Evolutionary conservation across 2,113 vertebrate genomes (phyloP).

Genomic region (Dasyornis broadbenti): DNA sequence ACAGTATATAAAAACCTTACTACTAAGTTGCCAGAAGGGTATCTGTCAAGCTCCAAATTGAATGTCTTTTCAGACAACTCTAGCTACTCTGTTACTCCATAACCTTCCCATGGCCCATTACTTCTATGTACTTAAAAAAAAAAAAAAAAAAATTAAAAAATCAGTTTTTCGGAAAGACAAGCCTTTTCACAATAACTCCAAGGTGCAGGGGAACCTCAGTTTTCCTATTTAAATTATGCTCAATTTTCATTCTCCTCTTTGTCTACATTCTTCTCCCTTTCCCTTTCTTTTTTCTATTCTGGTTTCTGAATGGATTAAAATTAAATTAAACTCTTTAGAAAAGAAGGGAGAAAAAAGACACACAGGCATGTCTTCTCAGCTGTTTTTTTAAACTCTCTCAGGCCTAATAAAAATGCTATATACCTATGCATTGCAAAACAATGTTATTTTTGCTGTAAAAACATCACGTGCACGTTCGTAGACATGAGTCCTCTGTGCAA

Average conservation of each 20-base stretch:
- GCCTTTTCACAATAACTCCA: neutral
- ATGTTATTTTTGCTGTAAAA: conserved; percentile 71
- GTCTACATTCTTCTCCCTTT: neutral
- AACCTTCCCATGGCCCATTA: neutral
- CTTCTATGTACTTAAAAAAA: neutral
- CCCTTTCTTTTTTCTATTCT: neutral
- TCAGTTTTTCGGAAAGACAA: neutral
- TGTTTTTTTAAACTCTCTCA: conserved; percentile 49
- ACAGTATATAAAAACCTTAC: neutral
- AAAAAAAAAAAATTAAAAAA: neutral
- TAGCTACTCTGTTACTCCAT: conserved; percentile 24
- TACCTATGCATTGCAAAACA: conserved; percentile 51
- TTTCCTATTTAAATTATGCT: conserved; percentile 12
- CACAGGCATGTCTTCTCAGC: neutral
- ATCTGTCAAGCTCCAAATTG: conserved; percentile 37
- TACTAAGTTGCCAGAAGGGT: conserved; percentile 23
- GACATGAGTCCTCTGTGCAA: conserved; percentile 47
- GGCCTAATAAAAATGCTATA: conserved; percentile 61
- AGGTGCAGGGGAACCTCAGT: neutral
- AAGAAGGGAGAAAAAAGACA: neutral
- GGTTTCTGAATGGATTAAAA: conserved; percentile 33
- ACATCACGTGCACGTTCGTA: conserved; percentile 35
- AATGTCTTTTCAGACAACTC: neutral
- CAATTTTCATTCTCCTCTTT: neutral
- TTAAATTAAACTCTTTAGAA: conserved; percentile 26